Evolutionary conservation across 2,113 vertebrate species (phyloP), one percentile per base, ranked within the genome.

Genomic region (Clarias macrocephalus): DNA sequence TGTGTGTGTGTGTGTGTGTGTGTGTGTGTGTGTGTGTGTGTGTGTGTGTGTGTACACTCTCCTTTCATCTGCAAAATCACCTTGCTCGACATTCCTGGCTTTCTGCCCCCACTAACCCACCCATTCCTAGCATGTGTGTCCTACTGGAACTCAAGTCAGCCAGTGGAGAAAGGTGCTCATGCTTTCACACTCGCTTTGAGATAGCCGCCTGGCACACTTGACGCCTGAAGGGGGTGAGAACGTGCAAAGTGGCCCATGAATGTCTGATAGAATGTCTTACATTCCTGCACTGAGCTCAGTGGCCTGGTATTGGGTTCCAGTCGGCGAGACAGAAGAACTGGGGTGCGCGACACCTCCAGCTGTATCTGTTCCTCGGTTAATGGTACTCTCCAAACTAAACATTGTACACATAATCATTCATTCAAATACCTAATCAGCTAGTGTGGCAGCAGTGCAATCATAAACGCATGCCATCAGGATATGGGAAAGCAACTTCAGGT

Each of bases 191-290:
- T 68, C n/a, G 16, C 57, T 83, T 88, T 83, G 59, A 82, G 80
- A 83, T 84, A 86, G 82, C 88, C 56, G 83, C 86, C 91, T n/a
- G 88, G 91, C 88, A 33, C 73, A 80, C 88, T 88, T 94, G 91
- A 91, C 92, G 93, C 92, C 93, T 90, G 42, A 33, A 73, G 83
- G 88, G 92, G 93, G 94, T 93, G 93, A 94, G 92, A 94, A 95
- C 87, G 91, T 93, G 92, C 90, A 92, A 93, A 94, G 91, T 89
- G 87, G 91, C 76, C 91, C 92, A 92, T 87, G 91, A 92, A 94
- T 94, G 92, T 92, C 93, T 90, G 92, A 90, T 91, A 92, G 93
- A 92, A 95, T 95, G 93, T 94, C 91, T 91, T 72, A 12, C 93
- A 94, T 95, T 95, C 94, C 92, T 86, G 89, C 75, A 85, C 88